A percentile compares a stretch with the other conserved stretches of the same genome.
Evolutionary conservation across 2,797 vertebrate genomes (phyloP).

Genomic region (Mormyrus hasselquistii): DNA sequence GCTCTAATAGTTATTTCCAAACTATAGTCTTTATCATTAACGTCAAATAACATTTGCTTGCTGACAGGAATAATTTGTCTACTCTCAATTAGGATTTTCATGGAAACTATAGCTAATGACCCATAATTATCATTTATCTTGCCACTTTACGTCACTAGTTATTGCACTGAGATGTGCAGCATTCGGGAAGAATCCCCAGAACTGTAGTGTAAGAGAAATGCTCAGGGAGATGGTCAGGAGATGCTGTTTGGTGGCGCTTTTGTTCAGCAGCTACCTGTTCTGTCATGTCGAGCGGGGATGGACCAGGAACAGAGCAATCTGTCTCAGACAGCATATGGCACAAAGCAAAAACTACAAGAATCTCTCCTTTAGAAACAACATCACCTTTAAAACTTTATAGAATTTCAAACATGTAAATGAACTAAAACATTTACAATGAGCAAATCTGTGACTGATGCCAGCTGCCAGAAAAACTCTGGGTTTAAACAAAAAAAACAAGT

Average conservation of each 20-base stretch:
- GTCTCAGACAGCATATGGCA: neutral
- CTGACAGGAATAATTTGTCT: neutral
- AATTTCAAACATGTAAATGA: neutral
- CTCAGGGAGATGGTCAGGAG: neutral
- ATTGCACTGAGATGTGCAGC: neutral
- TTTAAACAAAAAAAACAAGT: neutral
- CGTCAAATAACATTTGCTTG: neutral
- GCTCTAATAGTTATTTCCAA: neutral
- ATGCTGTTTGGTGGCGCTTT: neutral
- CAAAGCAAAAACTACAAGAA: neutral
- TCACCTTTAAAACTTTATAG: neutral
- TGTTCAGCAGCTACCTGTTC: neutral
- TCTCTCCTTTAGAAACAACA: neutral
- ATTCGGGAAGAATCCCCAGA: neutral
- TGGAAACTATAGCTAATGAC: constrained; percentile 2
- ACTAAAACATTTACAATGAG: neutral
- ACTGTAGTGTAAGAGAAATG: neutral
- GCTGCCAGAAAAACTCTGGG: neutral
- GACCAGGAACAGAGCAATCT: no score
- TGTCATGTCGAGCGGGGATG: no score
- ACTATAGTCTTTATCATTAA: neutral
- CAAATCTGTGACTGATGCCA: neutral
- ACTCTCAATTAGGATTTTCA: constrained; percentile 6
- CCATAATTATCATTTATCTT: constrained; percentile 11
- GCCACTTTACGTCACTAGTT: neutral